phyloP scores from a whole-genome alignment of 1,140 invertebrate genomes.

The Tachypleus tridentatus region DNA sequence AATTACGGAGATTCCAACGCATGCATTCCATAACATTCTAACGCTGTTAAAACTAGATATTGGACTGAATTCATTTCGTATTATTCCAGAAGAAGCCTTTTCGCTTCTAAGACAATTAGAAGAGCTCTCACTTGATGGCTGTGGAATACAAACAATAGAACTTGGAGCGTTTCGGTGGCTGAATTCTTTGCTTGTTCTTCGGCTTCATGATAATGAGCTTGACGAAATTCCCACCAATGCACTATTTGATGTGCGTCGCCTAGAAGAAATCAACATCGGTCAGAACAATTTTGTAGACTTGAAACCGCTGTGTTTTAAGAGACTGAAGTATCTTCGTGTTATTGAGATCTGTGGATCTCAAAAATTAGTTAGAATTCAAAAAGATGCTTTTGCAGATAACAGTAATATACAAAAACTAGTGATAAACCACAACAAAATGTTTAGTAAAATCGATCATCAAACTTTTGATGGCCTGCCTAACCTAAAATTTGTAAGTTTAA shows the following conservation, averaged over 20 bases:
- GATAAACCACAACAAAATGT: constrained; percentile 58
- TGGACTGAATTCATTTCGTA: constrained; percentile 47
- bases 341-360: constrained; percentile 62
- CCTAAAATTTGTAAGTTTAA: constrained; percentile 56
- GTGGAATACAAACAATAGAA: constrained; percentile 47
- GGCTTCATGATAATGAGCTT: constrained; percentile 60
- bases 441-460: constrained; percentile 55
- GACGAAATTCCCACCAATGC: constrained; percentile 55
- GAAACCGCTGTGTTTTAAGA: constrained; percentile 55
- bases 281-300: constrained; percentile 60
- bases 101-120: constrained; percentile 44
- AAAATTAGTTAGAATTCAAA: constrained; percentile 52
- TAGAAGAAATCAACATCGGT: constrained; percentile 66
- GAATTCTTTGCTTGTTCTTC: constrained; percentile 49
- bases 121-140: constrained; percentile 61
- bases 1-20: constrained; percentile 52
- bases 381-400: constrained; percentile 62
- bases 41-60: constrained; percentile 59
- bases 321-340: constrained; percentile 56
- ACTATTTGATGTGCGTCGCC: constrained; percentile 59
- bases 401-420: constrained; percentile 62
- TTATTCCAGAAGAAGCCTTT: constrained; percentile 37
- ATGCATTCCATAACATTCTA: constrained; percentile 54
- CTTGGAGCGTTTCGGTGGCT: constrained; percentile 51
- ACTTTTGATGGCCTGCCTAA: constrained; percentile 62